Percentiles rank a stretch among this genome's conserved stretches.
phyloP scores from a whole-genome alignment of 1,140 invertebrate species.

The Dolichoris vasculosae region DNA sequence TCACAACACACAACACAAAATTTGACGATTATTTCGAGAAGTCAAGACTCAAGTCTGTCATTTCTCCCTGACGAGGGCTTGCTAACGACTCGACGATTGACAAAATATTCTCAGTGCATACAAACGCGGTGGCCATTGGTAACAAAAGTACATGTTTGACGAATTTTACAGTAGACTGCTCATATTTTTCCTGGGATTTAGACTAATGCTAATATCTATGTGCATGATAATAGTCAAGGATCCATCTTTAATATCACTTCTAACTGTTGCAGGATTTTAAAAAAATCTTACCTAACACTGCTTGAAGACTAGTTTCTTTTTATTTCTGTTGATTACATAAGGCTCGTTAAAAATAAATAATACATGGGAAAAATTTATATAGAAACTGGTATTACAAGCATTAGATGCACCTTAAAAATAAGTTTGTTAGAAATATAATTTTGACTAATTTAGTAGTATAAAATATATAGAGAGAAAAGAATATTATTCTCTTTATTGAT shows the following conservation, averaged over 20 bases:
- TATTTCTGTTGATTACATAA: background rate
- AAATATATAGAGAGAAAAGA: background rate
- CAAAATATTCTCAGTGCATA: conserved; percentile 67
- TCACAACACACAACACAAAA: background rate
- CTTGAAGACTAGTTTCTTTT: background rate
- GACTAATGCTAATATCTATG: background rate
- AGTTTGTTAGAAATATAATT: background rate
- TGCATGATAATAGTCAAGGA: background rate
- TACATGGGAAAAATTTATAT: background rate
- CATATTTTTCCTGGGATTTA: background rate
- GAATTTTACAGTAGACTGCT: background rate
- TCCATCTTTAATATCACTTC: background rate
- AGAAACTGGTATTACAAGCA: background rate
- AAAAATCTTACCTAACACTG: background rate
- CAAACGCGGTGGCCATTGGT: background rate
- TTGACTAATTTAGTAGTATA: background rate
- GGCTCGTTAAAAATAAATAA: background rate
- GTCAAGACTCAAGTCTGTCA: conserved; percentile 54
- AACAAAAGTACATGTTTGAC: background rate
- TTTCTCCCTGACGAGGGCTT: conserved; percentile 59
- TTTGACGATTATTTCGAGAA: conserved; percentile 67
- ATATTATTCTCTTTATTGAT: too few relatives aligned
- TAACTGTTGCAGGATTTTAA: background rate
- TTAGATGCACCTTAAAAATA: background rate
- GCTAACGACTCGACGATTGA: conserved; percentile 69